Evolutionary conservation across 2,113 vertebrate genomes (phyloP).

Genomic region (Chloroceryle aenea): DNA sequence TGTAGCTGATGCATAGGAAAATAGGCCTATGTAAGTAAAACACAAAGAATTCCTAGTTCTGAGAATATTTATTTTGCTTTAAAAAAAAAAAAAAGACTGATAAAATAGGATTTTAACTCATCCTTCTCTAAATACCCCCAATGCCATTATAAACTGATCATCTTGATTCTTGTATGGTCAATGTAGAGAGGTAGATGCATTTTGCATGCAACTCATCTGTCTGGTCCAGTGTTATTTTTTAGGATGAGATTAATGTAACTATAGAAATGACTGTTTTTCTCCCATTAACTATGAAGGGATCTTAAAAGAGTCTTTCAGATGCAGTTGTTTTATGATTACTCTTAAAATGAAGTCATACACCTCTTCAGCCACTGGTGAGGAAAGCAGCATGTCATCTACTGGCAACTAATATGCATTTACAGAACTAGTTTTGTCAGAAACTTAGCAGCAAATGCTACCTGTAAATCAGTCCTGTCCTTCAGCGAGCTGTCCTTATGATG

Average conservation of each 20-base stretch:
- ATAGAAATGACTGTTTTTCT: not conserved
- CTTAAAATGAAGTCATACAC: not conserved
- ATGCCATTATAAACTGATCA: not conserved
- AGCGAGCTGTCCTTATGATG: not conserved
- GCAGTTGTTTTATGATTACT: not conserved
- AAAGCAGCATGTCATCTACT: not conserved
- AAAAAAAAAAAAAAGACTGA: not conserved
- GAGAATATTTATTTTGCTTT: not conserved
- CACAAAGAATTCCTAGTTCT: not conserved
- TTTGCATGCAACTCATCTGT: not conserved
- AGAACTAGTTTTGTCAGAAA: not conserved
- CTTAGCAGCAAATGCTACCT: not conserved
- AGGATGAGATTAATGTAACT: not conserved
- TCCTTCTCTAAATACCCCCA: not conserved
- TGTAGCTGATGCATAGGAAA: not conserved
- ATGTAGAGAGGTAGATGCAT: not conserved
- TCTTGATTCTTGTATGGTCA: not conserved
- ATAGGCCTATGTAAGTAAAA: not conserved
- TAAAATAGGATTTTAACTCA: accelerated
- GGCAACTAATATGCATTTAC: not conserved
- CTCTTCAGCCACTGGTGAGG: not conserved
- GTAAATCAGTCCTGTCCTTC: not conserved
- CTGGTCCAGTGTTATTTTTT: not conserved
- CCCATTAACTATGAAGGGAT: not conserved
- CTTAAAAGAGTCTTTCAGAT: not conserved